Evolutionary conservation across 2,888 invertebrate species (phyloP), one percentile per base, ranked within the genome.

Genomic region (Cataglyphis cursor): DNA sequence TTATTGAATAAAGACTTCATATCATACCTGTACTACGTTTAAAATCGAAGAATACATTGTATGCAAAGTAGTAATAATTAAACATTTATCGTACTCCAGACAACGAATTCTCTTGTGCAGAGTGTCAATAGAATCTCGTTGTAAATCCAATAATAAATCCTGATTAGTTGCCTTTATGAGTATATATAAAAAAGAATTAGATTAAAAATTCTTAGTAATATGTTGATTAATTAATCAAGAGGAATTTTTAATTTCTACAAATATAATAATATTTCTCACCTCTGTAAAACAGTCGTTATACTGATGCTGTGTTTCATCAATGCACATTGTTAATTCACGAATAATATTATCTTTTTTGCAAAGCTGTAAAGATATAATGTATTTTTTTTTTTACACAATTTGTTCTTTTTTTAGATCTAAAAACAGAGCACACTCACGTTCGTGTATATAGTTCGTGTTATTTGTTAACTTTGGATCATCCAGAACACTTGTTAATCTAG

Each of bases 221-320:
- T 73, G 51, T 62, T 24, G 41, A 41, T 31, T 54, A 72, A 38
- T 5, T 35, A 64, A 64, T 35, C 18, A 8, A 78, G 15, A 59
- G 24, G 57, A 59, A 44, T 64, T 74, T 64, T 44, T 72, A 6
- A 10, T 66, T 28, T 4, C 35, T 48, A 75, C 35, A 38, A 82
- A 70, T 15, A 8, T 57, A 57, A 48, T 48, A 48, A 57, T 57
- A 62, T 80, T 70, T n/a, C 12, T 83, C 87, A 94, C 94, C 92
- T 94, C 93, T 18, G 91, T 87, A 54, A 92, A 94, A 83, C 94
- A 94, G 78, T 94, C 92, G 84, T 89, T 92, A 85, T 94, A 94
- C 70, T 94, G 94, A 57, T 88, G 90, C 85, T 94, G 92, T 38
- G 91, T 92, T 85, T 94, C 94, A 64, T 91, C 91, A 18, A 92